A percentile compares a stretch with the other conserved stretches of the same genome.
Evolutionary conservation across 2,113 vertebrate genomes (phyloP).

Genomic region (Hoplias malabaricus): DNA sequence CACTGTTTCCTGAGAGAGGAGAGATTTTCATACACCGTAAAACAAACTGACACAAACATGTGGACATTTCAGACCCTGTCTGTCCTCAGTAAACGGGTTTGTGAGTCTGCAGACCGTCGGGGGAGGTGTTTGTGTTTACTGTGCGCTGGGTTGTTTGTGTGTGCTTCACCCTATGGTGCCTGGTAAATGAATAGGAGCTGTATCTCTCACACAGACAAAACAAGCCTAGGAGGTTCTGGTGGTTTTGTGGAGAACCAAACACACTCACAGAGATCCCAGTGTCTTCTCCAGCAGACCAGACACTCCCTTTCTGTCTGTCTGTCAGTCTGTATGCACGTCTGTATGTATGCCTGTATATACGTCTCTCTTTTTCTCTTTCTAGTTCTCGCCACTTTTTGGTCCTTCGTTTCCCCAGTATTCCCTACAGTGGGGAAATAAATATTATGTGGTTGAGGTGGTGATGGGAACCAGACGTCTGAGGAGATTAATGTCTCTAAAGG

Average conservation of each 20-base stretch:
- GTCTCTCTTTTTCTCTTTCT: neutral
- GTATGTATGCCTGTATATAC: neutral
- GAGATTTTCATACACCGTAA: slow-evolving; percentile 14
- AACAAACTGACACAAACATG: slow-evolving; percentile 20
- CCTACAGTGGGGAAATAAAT: no score
- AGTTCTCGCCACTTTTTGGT: no score
- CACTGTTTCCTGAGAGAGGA: slow-evolving; percentile 83
- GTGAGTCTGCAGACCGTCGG: slow-evolving; percentile 9
- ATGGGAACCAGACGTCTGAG: no score
- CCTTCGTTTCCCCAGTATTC: no score
- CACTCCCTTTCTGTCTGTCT: slow-evolving; percentile 18
- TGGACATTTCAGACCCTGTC: slow-evolving; percentile 3
- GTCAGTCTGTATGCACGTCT: neutral
- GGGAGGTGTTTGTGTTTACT: neutral
- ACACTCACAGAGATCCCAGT: slow-evolving; percentile 48
- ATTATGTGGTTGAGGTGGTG: no score
- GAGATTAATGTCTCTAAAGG: no score
- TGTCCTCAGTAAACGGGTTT: slow-evolving; percentile 29
- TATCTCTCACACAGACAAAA: slow-evolving; percentile 53
- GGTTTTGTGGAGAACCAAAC: slow-evolving; percentile 42
- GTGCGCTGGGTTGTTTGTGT: slow-evolving; percentile 24
- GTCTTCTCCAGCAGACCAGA: slow-evolving; percentile 40
- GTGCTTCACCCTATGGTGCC: slow-evolving; percentile 4
- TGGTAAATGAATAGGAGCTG: slow-evolving; percentile 50
- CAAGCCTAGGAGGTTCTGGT: slow-evolving; percentile 40